phyloP scores from a whole-genome alignment of 1,140 invertebrate species.

The Capitella teleta region DNA sequence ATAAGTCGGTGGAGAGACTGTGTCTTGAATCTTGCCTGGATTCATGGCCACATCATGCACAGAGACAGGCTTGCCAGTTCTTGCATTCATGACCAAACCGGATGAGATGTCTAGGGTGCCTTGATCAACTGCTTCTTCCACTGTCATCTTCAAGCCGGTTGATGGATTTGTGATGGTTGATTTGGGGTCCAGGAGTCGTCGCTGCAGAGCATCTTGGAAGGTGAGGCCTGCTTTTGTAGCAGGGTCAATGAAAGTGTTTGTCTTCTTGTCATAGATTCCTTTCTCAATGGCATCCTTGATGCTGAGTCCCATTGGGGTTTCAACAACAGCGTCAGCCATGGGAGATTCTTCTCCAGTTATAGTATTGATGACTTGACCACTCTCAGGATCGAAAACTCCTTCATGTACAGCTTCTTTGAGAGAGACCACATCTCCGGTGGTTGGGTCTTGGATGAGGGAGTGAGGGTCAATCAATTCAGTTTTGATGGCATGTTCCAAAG shows the following conservation, averaged over 20 bases:
- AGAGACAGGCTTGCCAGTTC: not conserved
- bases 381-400: conserved; percentile 21
- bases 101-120: conserved; percentile 1
- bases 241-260: conserved; percentile 27
- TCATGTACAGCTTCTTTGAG: conserved; percentile 25
- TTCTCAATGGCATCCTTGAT: conserved; percentile 2
- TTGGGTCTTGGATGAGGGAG: conserved; percentile 3
- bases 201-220: conserved; percentile 43
- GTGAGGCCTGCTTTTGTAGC: conserved; percentile 12
- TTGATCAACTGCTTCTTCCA: conserved; percentile 66
- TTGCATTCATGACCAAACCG: not conserved
- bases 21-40: conserved; percentile 46
- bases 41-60: conserved; percentile 40
- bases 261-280: conserved; percentile 11
- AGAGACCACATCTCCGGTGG: conserved; percentile 14
- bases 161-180: conserved; percentile 50
- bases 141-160: conserved; percentile 57
- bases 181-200: conserved; percentile 46
- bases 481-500: conserved; percentile 1
- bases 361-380: conserved; percentile 50
- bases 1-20: conserved; percentile 60
- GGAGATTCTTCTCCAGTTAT: conserved; percentile 56
- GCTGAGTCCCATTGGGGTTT: conserved; percentile 54
- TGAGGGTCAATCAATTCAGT: not conserved
- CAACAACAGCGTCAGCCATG: conserved; percentile 70